phyloP scores from a whole-genome alignment of 2,797 vertebrate species.

The Bovichtus diacanthus region DNA sequence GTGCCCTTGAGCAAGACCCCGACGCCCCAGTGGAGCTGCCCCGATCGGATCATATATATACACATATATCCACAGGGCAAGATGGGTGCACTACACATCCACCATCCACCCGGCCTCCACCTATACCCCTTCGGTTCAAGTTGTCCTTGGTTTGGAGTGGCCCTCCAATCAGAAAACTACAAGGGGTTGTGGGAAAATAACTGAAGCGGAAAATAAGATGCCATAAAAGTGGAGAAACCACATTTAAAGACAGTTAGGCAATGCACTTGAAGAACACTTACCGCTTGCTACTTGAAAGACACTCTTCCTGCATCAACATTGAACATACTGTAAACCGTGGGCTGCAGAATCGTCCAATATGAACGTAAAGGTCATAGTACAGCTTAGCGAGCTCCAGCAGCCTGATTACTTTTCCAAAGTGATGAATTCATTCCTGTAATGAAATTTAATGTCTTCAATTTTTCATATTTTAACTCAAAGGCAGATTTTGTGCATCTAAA shows the following conservation, averaged over 20 bases:
- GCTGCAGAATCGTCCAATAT: neutral
- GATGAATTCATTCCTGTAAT: neutral
- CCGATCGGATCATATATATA: neutral
- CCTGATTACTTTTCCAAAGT: neutral
- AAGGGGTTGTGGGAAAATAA: neutral
- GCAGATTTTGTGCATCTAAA: neutral
- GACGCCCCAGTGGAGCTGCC: constrained; percentile 13
- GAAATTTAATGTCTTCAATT: neutral
- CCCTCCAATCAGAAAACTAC: neutral
- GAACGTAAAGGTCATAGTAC: neutral
- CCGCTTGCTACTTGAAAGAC: neutral
- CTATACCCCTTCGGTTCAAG: neutral
- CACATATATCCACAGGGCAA: no score
- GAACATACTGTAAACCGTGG: neutral
- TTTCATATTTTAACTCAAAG: neutral
- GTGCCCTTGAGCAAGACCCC: constrained; percentile 25
- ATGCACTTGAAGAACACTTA: neutral
- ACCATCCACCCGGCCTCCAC: neutral
- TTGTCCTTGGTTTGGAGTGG: neutral
- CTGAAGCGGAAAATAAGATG: neutral
- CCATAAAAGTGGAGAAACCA: neutral
- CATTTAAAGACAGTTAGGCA: neutral
- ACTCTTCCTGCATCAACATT: neutral
- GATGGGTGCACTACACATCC: neutral
- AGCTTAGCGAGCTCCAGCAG: neutral